Conservation (phyloP, 1,140 invertebrate genomes). For the Ruditapes philippinarum region DNA sequence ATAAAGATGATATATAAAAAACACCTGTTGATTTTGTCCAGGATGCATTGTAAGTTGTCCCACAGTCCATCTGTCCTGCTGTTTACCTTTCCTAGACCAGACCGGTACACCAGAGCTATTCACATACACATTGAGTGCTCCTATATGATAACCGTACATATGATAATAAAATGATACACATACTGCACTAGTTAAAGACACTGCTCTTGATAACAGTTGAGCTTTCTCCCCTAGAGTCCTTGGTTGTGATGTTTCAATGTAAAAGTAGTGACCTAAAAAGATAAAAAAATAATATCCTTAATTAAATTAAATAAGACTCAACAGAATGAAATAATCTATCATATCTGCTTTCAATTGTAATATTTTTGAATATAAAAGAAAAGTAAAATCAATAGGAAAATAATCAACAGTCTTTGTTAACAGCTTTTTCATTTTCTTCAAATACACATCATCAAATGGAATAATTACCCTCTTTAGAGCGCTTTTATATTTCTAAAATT, state of each 20-base stretch:
- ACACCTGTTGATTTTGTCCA: slow-evolving; percentile 9
- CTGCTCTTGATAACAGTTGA: slow-evolving; percentile 51
- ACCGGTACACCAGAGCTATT: slow-evolving; percentile 67
- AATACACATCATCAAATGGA: no score
- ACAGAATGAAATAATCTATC: no score
- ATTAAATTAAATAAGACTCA: no score
- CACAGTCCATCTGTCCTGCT: slow-evolving; percentile 82
- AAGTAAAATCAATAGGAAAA: no score
- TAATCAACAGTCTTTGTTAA: no score
- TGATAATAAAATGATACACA: slow-evolving; percentile 90
- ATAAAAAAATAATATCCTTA: no score
- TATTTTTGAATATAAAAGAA: no score
- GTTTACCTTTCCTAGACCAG: slow-evolving; percentile 79
- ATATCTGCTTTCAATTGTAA: no score
- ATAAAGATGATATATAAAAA: no score
- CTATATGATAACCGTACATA: slow-evolving; percentile 90
- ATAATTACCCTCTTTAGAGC: no score
- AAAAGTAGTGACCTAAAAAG: slow-evolving; percentile 79
- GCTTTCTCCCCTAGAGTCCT: slow-evolving; percentile 75
- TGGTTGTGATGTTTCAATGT: slow-evolving; percentile 79
- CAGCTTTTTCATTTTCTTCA: no score
- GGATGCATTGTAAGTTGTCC: slow-evolving; percentile 72
- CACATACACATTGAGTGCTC: slow-evolving; percentile 76
- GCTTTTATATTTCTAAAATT: no score
- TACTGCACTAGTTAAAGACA: slow-evolving; percentile 23